These are phyloP conservation scores for Agrochola circellaris DNA, from an alignment of 2,888 invertebrate species.

Conservation along the genomic window DNA sequence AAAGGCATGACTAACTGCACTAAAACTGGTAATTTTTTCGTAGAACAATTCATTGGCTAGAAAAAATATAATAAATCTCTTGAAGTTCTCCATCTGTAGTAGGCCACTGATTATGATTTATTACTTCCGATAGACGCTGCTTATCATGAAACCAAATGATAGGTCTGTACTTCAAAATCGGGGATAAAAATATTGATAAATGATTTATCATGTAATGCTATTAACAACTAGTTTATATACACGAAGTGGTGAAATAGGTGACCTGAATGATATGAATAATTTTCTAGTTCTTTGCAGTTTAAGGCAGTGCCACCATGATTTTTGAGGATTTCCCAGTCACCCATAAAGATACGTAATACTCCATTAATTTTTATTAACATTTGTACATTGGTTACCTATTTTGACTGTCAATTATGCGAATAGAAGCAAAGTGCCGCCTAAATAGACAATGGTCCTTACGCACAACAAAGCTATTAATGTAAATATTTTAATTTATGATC, in stretches of 20 bases:
- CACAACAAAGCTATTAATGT: slow-evolving; percentile 38
- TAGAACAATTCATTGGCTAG: neutral
- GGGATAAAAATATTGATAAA: neutral
- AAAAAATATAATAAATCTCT: neutral
- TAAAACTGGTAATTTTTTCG: neutral
- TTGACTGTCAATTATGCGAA: slow-evolving; percentile 2
- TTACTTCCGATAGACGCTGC: neutral
- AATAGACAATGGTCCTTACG: slow-evolving; percentile 22
- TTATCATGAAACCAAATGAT: slow-evolving; percentile 9
- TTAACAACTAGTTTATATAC: neutral
- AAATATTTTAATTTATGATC: slow-evolving; percentile 34
- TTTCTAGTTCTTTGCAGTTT: neutral
- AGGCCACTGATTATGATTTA: neutral
- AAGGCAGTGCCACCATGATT: neutral
- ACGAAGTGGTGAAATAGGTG: neutral
- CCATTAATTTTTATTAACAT: slow-evolving; percentile 29
- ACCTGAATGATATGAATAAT: neutral
- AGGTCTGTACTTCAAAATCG: neutral
- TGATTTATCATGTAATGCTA: neutral
- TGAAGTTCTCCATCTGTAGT: neutral
- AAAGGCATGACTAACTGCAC: neutral
- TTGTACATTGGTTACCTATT: slow-evolving; percentile 8
- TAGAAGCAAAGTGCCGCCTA: slow-evolving; percentile 4
- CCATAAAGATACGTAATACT: neutral
- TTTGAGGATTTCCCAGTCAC: slow-evolving; percentile 2